Conservation (phyloP, 2,797 vertebrate genomes). For the Cacajao melanocephalus region DNA sequence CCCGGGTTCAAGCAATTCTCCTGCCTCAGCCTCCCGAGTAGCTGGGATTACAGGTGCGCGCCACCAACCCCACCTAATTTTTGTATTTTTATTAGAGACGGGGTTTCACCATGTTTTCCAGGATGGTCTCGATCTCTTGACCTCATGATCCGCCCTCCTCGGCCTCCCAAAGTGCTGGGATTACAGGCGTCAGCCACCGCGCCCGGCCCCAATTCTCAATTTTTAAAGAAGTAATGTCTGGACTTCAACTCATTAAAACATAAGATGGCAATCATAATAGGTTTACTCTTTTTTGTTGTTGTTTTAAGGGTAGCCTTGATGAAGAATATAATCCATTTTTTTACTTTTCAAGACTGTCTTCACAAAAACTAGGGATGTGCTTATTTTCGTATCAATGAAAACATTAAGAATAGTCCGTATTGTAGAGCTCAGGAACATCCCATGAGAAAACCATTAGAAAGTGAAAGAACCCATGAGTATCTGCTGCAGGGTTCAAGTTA, state of each 20-base stretch:
- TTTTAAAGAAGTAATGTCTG: not conserved
- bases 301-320: not conserved
- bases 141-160: too few relatives aligned
- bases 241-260: not conserved
- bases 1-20: too few relatives aligned
- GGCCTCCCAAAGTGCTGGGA: too few relatives aligned
- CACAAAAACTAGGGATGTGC: not conserved
- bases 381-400: slow-evolving; percentile 1
- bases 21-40: too few relatives aligned
- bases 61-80: too few relatives aligned
- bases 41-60: too few relatives aligned
- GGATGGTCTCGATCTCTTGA: too few relatives aligned
- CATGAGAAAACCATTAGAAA: not conserved
- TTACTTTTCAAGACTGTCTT: not conserved
- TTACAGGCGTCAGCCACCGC: too few relatives aligned
- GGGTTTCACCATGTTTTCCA: too few relatives aligned
- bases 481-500: not conserved
- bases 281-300: not conserved
- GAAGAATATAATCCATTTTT: not conserved
- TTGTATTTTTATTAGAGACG: too few relatives aligned
- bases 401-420: not conserved
- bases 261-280: not conserved
- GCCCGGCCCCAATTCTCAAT: not conserved
- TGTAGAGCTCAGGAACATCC: not conserved
- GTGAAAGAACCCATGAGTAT: not conserved